Conservation (phyloP, 2,888 invertebrate genomes). For the Colletes collaris region DNA sequence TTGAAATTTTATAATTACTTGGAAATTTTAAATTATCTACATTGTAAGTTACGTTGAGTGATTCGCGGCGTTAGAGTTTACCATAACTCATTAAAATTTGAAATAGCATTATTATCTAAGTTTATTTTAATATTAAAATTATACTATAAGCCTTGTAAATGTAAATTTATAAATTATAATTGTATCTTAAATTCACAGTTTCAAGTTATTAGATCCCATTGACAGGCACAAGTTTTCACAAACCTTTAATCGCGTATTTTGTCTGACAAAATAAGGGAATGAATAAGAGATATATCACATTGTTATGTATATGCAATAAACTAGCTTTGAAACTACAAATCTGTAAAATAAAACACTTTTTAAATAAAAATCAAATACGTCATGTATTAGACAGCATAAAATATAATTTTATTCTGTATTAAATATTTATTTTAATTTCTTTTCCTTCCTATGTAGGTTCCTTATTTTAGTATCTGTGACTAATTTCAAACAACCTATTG, state of each 20-base stretch:
- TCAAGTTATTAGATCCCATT: constrained; percentile 55
- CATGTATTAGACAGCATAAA: constrained; percentile 7
- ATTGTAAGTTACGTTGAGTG: constrained; percentile 56
- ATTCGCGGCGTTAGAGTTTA: constrained; percentile 67
- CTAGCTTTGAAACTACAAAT: constrained; percentile 39
- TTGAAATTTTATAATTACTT: constrained; percentile 57
- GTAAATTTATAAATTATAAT: constrained; percentile 82
- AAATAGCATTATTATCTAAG: constrained; percentile 78
- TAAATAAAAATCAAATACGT: constrained; percentile 45
- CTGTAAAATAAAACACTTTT: constrained; percentile 60
- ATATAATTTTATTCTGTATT: not conserved
- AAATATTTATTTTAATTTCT: not conserved
- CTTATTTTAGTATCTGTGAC: not conserved
- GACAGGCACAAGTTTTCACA: constrained; percentile 26
- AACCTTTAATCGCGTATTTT: constrained; percentile 24
- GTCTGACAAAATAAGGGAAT: constrained; percentile 21
- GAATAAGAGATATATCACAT: constrained; percentile 45
- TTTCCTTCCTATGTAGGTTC: not conserved
- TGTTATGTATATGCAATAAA: constrained; percentile 54
- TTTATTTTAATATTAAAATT: constrained; percentile 81
- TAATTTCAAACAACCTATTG: not conserved
- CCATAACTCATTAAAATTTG: constrained; percentile 72
- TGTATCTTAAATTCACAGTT: constrained; percentile 76
- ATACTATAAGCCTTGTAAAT: constrained; percentile 81
- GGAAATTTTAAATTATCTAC: constrained; percentile 49